Percentiles rank a stretch among this genome's conserved stretches.
Conservation (phyloP, 2,113 vertebrate species). For the Porphyrio hochstetteri region DNA sequence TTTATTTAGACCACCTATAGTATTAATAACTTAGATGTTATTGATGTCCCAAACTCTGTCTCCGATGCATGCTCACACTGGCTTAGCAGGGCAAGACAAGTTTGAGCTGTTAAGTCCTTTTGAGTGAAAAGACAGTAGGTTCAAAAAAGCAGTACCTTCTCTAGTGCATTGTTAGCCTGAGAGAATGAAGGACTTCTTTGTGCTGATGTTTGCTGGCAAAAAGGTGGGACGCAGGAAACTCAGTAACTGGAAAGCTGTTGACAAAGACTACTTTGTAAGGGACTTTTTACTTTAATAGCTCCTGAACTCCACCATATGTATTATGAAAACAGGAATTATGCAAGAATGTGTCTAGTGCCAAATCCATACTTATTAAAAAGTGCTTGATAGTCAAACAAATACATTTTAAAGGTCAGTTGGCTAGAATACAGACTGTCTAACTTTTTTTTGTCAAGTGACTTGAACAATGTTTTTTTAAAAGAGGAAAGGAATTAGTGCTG, state of each 20-base stretch:
- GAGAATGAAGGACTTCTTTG: not conserved
- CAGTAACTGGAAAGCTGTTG: not conserved
- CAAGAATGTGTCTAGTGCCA: slow-evolving; percentile 4
- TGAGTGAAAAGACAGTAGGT: not conserved
- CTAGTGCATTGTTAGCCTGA: not conserved
- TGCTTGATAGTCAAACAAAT: not conserved
- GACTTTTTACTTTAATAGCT: not conserved
- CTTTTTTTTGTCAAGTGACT: not conserved
- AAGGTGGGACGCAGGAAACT: not conserved
- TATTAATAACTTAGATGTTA: not conserved
- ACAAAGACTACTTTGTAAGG: not conserved
- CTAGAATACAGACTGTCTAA: not conserved
- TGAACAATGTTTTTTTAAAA: not conserved
- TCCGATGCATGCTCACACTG: not conserved
- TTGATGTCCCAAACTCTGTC: not conserved
- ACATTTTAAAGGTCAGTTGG: slow-evolving; percentile 46
- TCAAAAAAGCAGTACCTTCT: not conserved
- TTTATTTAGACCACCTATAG: not conserved
- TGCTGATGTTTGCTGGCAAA: not conserved
- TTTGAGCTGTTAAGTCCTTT: not conserved
- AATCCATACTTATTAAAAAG: not conserved
- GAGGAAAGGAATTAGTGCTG: not conserved
- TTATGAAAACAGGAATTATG: not conserved
- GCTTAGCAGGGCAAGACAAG: not conserved
- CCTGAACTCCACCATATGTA: not conserved